These are phyloP conservation scores for Probaryconus sp. DNA, from an alignment of 1,140 invertebrate genomes.

Conservation along the genomic window DNA sequence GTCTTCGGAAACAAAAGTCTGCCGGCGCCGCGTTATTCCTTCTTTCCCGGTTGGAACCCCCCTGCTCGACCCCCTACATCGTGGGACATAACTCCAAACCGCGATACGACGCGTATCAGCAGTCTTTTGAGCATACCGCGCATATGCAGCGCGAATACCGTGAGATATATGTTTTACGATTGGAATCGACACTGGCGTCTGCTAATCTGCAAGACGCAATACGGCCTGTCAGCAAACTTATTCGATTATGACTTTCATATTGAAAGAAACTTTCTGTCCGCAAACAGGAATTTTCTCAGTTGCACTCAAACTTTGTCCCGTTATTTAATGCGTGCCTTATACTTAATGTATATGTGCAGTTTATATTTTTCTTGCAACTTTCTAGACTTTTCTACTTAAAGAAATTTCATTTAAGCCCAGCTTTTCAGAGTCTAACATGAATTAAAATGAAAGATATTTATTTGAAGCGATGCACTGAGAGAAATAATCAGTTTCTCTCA, in stretches of 20 bases:
- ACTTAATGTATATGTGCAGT: too few relatives aligned
- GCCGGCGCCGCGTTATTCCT: slow-evolving; percentile 69
- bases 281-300: slow-evolving; percentile 24
- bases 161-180: slow-evolving; percentile 65
- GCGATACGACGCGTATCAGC: slow-evolving; percentile 57
- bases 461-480: too few relatives aligned
- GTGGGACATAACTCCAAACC: slow-evolving; percentile 41
- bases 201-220: slow-evolving; percentile 55
- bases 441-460: too few relatives aligned
- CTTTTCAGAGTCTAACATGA: too few relatives aligned
- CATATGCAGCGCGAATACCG: slow-evolving; percentile 67
- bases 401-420: too few relatives aligned
- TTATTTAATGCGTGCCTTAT: too few relatives aligned
- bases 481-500: too few relatives aligned
- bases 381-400: too few relatives aligned
- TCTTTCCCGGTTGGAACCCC: slow-evolving; percentile 47
- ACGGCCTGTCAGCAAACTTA: slow-evolving; percentile 52
- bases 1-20: slow-evolving; percentile 77
- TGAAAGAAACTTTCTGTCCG: slow-evolving; percentile 27
- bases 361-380: too few relatives aligned
- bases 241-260: slow-evolving; percentile 46
- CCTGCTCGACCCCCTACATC: slow-evolving; percentile 36
- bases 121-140: slow-evolving; percentile 57
- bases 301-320: slow-evolving; percentile 6
- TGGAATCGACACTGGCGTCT: slow-evolving; percentile 50